These are phyloP conservation scores for Orchestia grillus DNA, from an alignment of 1,140 invertebrate species.

Conservation along the genomic window DNA sequence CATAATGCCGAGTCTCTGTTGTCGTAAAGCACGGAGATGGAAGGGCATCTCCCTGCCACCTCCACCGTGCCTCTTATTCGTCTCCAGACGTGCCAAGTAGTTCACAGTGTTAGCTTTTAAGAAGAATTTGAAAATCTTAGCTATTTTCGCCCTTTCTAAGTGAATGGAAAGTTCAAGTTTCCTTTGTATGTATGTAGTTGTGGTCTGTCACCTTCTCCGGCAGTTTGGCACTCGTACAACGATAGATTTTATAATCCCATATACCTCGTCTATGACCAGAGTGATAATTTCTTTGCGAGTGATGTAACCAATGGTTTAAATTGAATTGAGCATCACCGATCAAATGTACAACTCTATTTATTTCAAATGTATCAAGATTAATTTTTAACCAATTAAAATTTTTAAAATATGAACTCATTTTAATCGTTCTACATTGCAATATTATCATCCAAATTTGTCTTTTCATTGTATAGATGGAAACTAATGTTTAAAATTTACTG, in stretches of 20 bases:
- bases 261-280: neutral
- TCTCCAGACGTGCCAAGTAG: neutral
- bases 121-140: neutral
- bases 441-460: neutral
- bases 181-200: neutral
- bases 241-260: neutral
- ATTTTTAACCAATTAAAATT: neutral
- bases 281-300: too few relatives aligned
- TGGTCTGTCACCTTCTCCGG: neutral
- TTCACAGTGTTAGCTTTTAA: neutral
- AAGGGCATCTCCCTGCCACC: constrained; percentile 3
- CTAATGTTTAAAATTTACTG: neutral
- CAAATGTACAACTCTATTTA: neutral
- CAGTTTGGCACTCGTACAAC: neutral
- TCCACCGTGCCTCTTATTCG: neutral
- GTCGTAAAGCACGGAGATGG: constrained; percentile 44
- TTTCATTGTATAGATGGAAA: neutral
- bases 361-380: neutral
- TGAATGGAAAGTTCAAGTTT: neutral
- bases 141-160: neutral
- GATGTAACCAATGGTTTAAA: neutral
- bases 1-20: constrained; percentile 40
- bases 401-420: neutral
- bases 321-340: neutral
- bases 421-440: neutral